Evolutionary conservation across 2,113 vertebrate genomes (phyloP).

Genomic region (Spea bombifrons): DNA sequence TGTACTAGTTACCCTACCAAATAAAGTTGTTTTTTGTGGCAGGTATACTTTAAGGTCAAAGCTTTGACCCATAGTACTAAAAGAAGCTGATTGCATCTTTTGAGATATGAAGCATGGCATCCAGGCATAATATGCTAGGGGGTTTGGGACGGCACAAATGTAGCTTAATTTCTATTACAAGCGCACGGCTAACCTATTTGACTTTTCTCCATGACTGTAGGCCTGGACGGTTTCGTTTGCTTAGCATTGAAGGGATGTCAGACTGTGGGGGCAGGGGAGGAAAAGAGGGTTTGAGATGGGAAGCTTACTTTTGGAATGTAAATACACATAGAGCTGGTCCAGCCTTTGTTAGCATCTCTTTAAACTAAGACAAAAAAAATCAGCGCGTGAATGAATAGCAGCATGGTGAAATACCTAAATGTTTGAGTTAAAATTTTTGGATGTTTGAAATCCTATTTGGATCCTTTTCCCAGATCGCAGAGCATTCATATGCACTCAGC

Average conservation of each 20-base stretch:
- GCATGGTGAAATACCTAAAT: slow-evolving; percentile 78
- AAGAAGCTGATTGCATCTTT: too few species aligned
- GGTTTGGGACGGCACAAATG: too few species aligned
- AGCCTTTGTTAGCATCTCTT: slow-evolving; percentile 77
- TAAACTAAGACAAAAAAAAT: slow-evolving; percentile 78
- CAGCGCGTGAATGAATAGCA: slow-evolving; percentile 78
- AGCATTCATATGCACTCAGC: slow-evolving; percentile 79
- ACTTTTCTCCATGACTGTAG: slow-evolving; percentile 52
- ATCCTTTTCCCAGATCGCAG: slow-evolving; percentile 76
- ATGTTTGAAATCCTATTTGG: slow-evolving; percentile 82
- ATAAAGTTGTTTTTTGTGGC: too few species aligned
- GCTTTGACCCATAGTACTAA: too few species aligned
- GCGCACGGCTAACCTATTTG: too few species aligned
- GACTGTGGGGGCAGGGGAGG: slow-evolving; percentile 69
- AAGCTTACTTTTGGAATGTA: slow-evolving; percentile 80
- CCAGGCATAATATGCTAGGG: too few species aligned
- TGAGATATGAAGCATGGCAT: too few species aligned
- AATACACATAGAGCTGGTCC: slow-evolving; percentile 74
- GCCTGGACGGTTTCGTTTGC: slow-evolving; percentile 72
- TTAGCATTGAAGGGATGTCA: slow-evolving; percentile 72
- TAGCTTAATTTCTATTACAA: too few species aligned
- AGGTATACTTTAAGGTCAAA: too few species aligned
- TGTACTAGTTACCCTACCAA: too few species aligned
- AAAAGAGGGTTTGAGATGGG: slow-evolving; percentile 51
- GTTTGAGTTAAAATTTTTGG: slow-evolving; percentile 79